Evolutionary conservation across 2,797 vertebrate species (phyloP).

Genomic region (Pogonophryne albipinna): DNA sequence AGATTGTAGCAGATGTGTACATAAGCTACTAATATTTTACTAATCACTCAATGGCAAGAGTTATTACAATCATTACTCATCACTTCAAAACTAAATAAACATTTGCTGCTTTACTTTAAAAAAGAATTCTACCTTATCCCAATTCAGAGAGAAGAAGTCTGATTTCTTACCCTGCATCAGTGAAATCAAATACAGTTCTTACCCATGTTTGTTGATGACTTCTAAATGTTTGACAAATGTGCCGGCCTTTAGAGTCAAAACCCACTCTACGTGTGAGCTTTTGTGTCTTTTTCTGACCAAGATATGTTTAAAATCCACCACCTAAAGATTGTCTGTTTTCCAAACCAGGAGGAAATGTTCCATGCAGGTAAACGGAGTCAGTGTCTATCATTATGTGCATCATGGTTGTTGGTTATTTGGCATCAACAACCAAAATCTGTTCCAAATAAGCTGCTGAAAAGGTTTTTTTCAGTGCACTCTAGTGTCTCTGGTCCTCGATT

Average conservation of each 20-base stretch:
- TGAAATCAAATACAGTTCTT: conserved; percentile 2
- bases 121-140: not conserved
- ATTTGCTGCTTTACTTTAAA: not conserved
- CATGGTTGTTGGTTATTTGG: conserved; percentile 11
- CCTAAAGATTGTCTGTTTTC: not conserved
- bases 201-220: conserved; percentile 6
- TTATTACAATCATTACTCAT: not conserved
- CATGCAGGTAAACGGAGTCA: not conserved
- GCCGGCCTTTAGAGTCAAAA: not conserved
- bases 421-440: not conserved
- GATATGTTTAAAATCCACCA: not conserved
- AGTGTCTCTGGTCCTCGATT: conserved; percentile 11
- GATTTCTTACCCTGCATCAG: not conserved
- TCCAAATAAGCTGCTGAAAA: conserved; percentile 9
- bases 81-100: not conserved
- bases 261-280: not conserved
- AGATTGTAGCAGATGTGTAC: not conserved
- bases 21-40: not conserved
- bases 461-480: conserved; percentile 17
- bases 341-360: conserved; percentile 6
- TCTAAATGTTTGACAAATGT: not conserved
- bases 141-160: not conserved
- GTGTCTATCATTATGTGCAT: not conserved
- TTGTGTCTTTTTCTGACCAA: not conserved
- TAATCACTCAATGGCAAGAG: not conserved